A percentile compares a stretch with the other conserved stretches of the same genome.
These are phyloP conservation scores for Pitangus sulphuratus DNA, from an alignment of 2,797 vertebrate species.

Conservation along the genomic window DNA sequence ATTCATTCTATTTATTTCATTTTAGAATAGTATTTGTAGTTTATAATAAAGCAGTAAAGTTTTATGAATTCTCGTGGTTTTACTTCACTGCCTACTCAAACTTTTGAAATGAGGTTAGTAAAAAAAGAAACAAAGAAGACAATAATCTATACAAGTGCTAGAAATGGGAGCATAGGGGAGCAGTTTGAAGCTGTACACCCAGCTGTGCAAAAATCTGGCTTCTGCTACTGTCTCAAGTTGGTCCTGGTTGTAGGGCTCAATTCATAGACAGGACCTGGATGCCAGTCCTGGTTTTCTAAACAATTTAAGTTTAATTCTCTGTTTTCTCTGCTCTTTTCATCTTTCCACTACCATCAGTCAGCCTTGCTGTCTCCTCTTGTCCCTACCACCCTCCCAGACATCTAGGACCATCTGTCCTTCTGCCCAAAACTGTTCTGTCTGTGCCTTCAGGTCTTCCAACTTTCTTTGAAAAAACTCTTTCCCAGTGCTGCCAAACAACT, in stretches of 20 bases:
- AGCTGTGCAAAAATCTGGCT: slow-evolving; percentile 1
- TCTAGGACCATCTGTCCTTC: not conserved
- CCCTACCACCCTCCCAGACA: not conserved
- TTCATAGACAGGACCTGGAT: not conserved
- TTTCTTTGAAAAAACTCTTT: not conserved
- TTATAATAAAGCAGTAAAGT: not conserved
- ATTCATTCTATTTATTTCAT: not conserved
- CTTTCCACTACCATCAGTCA: not conserved
- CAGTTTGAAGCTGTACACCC: not conserved
- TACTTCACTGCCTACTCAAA: slow-evolving; percentile 25
- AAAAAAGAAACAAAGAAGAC: not conserved
- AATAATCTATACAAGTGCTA: not conserved
- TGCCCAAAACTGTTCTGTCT: not conserved
- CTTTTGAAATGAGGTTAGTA: not conserved
- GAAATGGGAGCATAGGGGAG: not conserved
- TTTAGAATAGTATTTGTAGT: not conserved
- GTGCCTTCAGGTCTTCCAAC: not conserved
- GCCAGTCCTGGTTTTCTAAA: not conserved
- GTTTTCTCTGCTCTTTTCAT: not conserved
- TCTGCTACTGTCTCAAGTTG: not conserved
- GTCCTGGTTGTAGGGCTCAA: not conserved
- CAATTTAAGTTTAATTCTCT: not conserved
- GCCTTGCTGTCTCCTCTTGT: not conserved
- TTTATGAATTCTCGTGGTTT: slow-evolving; percentile 3
- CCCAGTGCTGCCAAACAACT: not conserved